Conservation (phyloP, 1,140 invertebrate genomes). For the Drosophila orosa region DNA sequence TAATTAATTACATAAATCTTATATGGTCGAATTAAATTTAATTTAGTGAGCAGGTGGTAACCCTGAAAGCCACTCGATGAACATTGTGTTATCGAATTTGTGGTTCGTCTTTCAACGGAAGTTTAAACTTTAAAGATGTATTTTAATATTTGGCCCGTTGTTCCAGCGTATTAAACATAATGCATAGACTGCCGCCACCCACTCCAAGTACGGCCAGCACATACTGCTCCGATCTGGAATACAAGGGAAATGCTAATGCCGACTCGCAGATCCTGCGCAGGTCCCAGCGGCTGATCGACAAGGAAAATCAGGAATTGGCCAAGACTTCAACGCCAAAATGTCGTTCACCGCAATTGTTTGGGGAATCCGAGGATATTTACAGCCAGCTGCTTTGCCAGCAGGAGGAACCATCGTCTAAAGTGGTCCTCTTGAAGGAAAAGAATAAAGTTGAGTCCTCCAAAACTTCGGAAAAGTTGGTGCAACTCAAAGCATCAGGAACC, state of each 20-base stretch:
- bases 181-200: background rate
- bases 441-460: background rate
- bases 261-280: conserved; percentile 38
- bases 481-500: background rate
- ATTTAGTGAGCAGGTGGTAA: background rate
- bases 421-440: background rate
- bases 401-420: background rate
- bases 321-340: background rate
- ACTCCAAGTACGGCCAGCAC: conserved; percentile 44
- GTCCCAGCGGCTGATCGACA: conserved; percentile 49
- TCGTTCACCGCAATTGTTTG: conserved; percentile 52
- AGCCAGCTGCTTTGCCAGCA: conserved; percentile 28
- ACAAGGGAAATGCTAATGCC: background rate
- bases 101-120: background rate
- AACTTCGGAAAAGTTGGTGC: background rate
- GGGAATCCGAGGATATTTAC: conserved; percentile 36
- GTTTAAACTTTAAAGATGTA: background rate
- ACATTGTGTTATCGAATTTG: background rate
- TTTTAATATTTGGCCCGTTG: background rate
- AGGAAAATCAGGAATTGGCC: conserved; percentile 4
- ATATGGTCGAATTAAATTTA: background rate
- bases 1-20: background rate
- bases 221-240: conserved; percentile 26
- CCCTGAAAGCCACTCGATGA: conserved; percentile 2
- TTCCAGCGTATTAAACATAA: background rate